phyloP scores from a whole-genome alignment of 1,140 invertebrate genomes.

The Lanistes nyassanus region DNA sequence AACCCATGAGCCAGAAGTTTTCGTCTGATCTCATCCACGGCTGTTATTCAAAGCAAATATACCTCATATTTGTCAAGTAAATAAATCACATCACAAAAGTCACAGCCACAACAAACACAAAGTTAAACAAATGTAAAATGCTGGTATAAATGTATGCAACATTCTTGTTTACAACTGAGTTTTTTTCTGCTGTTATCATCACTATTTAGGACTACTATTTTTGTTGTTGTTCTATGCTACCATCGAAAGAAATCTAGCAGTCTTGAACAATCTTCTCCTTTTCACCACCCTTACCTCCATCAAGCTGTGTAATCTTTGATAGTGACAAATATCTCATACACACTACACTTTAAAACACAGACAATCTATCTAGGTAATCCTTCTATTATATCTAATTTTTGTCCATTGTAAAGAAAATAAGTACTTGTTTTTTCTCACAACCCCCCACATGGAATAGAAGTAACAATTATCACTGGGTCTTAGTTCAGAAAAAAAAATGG shows the following conservation, averaged over 20 bases:
- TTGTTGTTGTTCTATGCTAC: no score
- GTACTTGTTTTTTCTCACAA: no score
- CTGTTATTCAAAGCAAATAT: conserved; percentile 48
- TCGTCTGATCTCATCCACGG: conserved; percentile 64
- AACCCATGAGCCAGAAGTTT: conserved; percentile 64
- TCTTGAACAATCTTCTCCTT: no score
- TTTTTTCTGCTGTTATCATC: not conserved
- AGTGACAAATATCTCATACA: no score
- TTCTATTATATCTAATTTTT: no score
- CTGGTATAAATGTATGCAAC: not conserved
- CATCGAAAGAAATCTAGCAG: no score
- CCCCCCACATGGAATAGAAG: no score
- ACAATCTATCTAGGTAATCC: no score
- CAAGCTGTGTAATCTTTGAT: not conserved
- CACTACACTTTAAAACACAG: no score
- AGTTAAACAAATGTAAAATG: not conserved
- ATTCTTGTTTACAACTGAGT: not conserved
- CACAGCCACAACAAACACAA: not conserved
- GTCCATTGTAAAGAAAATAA: no score
- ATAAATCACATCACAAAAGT: not conserved
- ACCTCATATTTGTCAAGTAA: not conserved
- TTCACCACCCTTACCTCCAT: not conserved
- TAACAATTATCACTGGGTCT: not conserved
- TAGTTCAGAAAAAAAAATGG: no score
- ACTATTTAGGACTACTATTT: no score